Evolutionary conservation across 2,888 invertebrate genomes (phyloP).

Genomic region (Erebia epiphron): DNA sequence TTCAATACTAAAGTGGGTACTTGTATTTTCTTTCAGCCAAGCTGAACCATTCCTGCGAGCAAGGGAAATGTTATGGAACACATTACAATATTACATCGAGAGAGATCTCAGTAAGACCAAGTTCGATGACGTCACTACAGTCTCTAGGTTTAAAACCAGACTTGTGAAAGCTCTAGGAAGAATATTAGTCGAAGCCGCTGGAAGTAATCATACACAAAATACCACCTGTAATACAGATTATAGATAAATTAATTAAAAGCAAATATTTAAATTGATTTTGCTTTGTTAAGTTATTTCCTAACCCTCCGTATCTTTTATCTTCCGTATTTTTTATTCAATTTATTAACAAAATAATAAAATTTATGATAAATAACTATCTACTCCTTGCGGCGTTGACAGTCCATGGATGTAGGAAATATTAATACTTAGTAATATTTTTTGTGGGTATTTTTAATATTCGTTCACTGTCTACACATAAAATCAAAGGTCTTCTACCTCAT

Average conservation of each 20-base stretch:
- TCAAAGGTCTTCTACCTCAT: too few species aligned
- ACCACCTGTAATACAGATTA: not conserved
- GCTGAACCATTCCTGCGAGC: conserved; percentile 68
- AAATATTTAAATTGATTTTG: not conserved
- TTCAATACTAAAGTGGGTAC: too few species aligned
- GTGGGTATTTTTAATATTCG: too few species aligned
- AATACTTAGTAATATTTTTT: too few species aligned
- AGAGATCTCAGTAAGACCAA: conserved; percentile 57
- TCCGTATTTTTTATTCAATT: too few species aligned
- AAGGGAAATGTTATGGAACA: conserved; percentile 73
- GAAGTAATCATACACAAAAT: conserved; percentile 42
- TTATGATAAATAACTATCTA: too few species aligned
- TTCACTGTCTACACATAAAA: too few species aligned
- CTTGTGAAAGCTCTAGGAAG: conserved; percentile 62
- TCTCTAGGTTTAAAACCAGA: conserved; percentile 57
- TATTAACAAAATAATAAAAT: too few species aligned
- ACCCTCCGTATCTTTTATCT: too few species aligned
- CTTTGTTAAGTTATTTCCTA: not conserved
- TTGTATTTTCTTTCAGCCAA: conserved; percentile 70
- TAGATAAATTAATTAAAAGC: not conserved
- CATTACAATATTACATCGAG: conserved; percentile 75
- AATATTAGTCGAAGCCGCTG: conserved; percentile 61
- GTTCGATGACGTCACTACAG: conserved; percentile 52
- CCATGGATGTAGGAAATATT: too few species aligned
- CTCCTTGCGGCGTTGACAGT: too few species aligned